A percentile compares a stretch with the other conserved stretches of the same genome.
Conservation (phyloP, 2,113 vertebrate species). For the Heterocephalus glaber region DNA sequence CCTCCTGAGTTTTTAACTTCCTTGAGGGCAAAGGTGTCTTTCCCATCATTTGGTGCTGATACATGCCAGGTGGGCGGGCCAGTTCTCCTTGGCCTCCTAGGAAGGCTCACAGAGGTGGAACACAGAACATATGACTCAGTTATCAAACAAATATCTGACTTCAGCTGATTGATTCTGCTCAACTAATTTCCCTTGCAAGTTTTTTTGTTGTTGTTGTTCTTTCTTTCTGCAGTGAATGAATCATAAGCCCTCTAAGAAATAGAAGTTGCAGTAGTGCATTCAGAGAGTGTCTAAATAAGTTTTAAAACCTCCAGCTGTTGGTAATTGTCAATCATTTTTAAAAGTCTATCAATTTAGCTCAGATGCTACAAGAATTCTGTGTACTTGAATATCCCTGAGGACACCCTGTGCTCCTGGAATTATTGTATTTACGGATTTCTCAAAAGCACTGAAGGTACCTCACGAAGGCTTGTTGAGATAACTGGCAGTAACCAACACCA, state of each 20-base stretch:
- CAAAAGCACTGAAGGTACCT: slow-evolving; percentile 7
- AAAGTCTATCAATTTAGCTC: slow-evolving; percentile 76
- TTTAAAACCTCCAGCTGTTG: slow-evolving; percentile 75
- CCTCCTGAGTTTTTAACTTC: background rate
- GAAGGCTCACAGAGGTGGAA: background rate
- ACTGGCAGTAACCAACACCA: background rate
- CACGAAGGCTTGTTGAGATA: background rate
- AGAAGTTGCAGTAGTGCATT: background rate
- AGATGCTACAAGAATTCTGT: slow-evolving; percentile 58
- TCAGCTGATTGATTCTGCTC: slow-evolving; percentile 6
- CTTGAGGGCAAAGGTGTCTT: background rate
- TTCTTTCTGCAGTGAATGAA: slow-evolving; percentile 29
- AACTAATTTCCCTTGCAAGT: slow-evolving; percentile 42
- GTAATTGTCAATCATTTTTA: slow-evolving; percentile 78
- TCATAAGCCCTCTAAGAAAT: slow-evolving; percentile 53
- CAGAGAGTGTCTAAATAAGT: slow-evolving; percentile 58
- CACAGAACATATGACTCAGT: background rate
- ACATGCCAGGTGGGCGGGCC: background rate
- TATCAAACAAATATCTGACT: slow-evolving; percentile 40
- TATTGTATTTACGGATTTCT: slow-evolving; percentile 30
- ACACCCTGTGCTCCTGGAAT: slow-evolving; percentile 66
- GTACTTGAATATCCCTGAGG: slow-evolving; percentile 70
- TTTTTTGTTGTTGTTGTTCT: background rate
- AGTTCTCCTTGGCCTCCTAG: background rate
- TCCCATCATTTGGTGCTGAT: background rate